These are phyloP conservation scores for Biston stratarius DNA, from an alignment of 2,888 invertebrate genomes.

Conservation along the genomic window DNA sequence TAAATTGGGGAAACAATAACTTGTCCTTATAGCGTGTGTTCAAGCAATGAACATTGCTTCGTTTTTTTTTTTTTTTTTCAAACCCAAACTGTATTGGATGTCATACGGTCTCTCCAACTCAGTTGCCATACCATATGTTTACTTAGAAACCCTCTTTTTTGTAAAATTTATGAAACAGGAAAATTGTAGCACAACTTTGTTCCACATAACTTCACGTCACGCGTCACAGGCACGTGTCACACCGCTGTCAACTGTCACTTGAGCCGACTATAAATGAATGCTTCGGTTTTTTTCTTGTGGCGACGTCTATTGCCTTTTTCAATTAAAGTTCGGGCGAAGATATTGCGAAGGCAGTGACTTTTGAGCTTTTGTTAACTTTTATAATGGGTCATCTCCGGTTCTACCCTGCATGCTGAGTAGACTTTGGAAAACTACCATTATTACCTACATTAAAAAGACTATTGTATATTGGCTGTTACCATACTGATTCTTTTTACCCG, in stretches of 20 bases:
- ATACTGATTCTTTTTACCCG: too few relatives aligned
- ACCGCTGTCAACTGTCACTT: slow-evolving; percentile 27
- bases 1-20: too few relatives aligned
- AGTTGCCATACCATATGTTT: too few relatives aligned
- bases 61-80: too few relatives aligned
- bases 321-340: slow-evolving; percentile 51
- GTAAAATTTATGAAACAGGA: slow-evolving; percentile 14
- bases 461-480: too few relatives aligned
- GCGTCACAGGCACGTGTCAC: slow-evolving; percentile 22
- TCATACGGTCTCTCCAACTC: not conserved
- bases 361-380: slow-evolving; percentile 5
- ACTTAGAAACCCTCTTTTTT: not conserved
- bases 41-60: too few relatives aligned
- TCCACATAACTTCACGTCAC: slow-evolving; percentile 19
- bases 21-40: too few relatives aligned
- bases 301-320: slow-evolving; percentile 52
- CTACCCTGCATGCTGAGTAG: not conserved
- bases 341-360: slow-evolving; percentile 24
- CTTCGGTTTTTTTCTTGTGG: slow-evolving; percentile 43
- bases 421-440: not conserved
- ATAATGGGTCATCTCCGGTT: not conserved
- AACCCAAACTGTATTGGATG: too few relatives aligned
- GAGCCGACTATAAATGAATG: slow-evolving; percentile 35
- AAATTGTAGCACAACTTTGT: slow-evolving; percentile 10
- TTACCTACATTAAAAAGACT: too few relatives aligned